Base-by-base conservation (phyloP, 1,140 invertebrate genomes). In the Hyphantria cunea region DNA sequence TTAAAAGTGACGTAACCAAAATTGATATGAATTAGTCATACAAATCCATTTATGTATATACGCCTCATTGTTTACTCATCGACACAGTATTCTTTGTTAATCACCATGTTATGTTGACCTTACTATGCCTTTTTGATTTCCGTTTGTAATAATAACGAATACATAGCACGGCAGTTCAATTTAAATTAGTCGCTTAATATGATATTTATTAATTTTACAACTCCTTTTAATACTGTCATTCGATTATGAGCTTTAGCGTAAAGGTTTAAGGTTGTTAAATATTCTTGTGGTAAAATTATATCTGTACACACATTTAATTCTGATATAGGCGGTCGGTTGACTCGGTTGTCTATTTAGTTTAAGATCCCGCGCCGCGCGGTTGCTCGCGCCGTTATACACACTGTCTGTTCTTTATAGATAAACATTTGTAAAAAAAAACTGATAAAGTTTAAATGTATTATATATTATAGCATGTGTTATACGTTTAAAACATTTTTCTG, bases 381-480 rank as follows among this genome's bases (percentile, higher is more conserved):
- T 10, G 54, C 47, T 42, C 45, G 31, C n/a, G 12, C n/a, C 25
- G 32, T 34, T 37, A 15, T 12, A 25, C 17, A n/a, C 12, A 32
- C 13, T 14, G 14, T 10, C 39, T 54, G 41, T 54, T n/a, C 25
- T 32, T 56, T 56, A 56, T 56, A 34, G 54, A 56, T 56, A 56
- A 56, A 56, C 54, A 56, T 56, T 44, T 56, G 54, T 56, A 56
- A 56, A 56, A 56, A 56, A 56, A 47, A 56, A 47, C 13, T 56
- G 54, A 56, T 56, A 56, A 56, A 45, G 12, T 44, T 44, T 45
- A 15, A n/a, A 42, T 34, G 54, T 45, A 13, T 31, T 31, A 14
- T 14, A 15, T 34, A 42, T 47, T 37, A 39, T 39, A 10, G 33
- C 33, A 7, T 39, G 37, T 9, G n/a, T 10, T 3, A 39, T 10